Evolutionary conservation across 2,113 vertebrate species (phyloP), one percentile per base, ranked within the genome.

Genomic region (Oreochromis tanganicae): DNA sequence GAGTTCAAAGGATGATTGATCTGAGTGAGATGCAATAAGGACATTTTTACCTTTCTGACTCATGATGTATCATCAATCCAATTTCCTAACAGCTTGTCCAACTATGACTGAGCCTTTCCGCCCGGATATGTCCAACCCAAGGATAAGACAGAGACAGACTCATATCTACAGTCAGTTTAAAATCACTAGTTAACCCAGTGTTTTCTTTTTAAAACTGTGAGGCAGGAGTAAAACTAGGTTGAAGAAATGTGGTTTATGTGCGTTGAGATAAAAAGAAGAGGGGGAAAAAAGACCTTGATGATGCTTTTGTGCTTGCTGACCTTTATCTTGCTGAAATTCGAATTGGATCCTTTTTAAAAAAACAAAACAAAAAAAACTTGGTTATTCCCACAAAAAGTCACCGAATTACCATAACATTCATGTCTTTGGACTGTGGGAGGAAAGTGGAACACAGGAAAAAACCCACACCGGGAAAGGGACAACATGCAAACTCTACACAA

Each of bases 51-150:
- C 16, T 32, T 48, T 50, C 12, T 50, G 43, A 78, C 4, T 32
- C 9, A n/a, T 32, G 10, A 50, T 50, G 27, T 3, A 50, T 11
- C 16, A 3, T 50, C 43, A 19, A 50, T 50, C 71, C 16, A 50
- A 17, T 32, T 75, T 43, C 41, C 21, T 75, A 75, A 48, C 71
- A 75, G 41, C 24, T 46, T 29, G 43, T 75, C 24, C 24, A 48
- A 29, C 71, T 48, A 19, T 16, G 43, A 50, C 43, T 32, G 27
- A 78, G 27, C 43, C 41, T n/a, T 50, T 78, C 27, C 4, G 4
- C 43, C 43, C 1, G 0, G 27, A n/a, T 50, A 78, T n/a, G 41
- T 71, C 0, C 66, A 43, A 0, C 4, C 0, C 38, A 71, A 3
- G n/a, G 36, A 43, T 71, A 71, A 71, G n/a, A 71, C 2, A 6